These are phyloP conservation scores for Cryptophagus acutangulus DNA, from an alignment of 2,888 invertebrate genomes.

Conservation along the genomic window DNA sequence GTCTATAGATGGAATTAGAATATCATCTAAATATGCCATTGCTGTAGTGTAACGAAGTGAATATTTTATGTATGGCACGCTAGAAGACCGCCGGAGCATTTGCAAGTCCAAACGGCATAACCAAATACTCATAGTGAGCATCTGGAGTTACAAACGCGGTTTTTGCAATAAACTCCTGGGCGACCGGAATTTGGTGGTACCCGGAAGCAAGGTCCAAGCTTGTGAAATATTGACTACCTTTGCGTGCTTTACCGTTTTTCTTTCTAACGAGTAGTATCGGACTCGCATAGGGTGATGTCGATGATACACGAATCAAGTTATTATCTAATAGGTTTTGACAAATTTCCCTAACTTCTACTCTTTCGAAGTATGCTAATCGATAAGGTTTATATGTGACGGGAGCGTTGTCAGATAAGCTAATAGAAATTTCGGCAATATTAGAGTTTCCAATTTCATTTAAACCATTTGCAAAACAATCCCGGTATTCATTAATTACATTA, in stretches of 20 bases:
- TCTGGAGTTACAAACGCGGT: conserved; percentile 36
- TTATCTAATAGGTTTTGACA: conserved; percentile 12
- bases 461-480: conserved; percentile 18
- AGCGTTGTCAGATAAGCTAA: conserved; percentile 14
- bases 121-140: conserved; percentile 22
- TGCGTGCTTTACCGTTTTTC: conserved; percentile 11
- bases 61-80: conserved; percentile 12
- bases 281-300: conserved; percentile 11
- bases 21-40: conserved; percentile 20
- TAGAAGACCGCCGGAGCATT: conserved; percentile 26
- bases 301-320: conserved; percentile 3
- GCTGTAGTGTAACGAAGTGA: conserved; percentile 12
- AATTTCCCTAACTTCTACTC: conserved; percentile 13
- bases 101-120: conserved; percentile 19
- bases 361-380: conserved; percentile 17
- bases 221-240: conserved; percentile 24
- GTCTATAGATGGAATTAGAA: conserved; percentile 16
- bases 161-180: conserved; percentile 26
- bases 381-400: conserved; percentile 23
- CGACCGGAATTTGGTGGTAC: conserved; percentile 33
- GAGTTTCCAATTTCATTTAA: conserved; percentile 17
- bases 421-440: conserved; percentile 20
- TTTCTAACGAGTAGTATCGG: conserved; percentile 11
- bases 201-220: conserved; percentile 30
- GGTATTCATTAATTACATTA: conserved; percentile 15